Percentiles rank a stretch among this genome's conserved stretches.
Evolutionary conservation across 2,797 vertebrate species (phyloP).

Genomic region (Apodemus agrarius): DNA sequence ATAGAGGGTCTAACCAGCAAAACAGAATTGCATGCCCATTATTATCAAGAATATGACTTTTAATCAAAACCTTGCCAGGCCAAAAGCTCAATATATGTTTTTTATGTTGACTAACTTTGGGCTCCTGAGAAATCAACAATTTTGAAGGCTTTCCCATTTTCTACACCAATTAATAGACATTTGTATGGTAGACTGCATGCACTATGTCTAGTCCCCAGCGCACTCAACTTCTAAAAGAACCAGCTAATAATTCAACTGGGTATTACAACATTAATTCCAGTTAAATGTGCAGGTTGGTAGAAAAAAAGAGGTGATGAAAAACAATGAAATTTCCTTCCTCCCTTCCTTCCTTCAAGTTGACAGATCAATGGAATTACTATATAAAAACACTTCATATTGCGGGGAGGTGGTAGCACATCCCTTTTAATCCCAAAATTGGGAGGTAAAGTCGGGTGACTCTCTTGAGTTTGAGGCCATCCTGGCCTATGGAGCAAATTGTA

Average conservation of each 20-base stretch:
- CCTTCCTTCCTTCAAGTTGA: background rate
- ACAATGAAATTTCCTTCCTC: background rate
- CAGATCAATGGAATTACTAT: background rate
- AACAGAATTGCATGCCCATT: slow-evolving; percentile 57
- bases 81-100: background rate
- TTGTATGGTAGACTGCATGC: background rate
- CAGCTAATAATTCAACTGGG: slow-evolving; percentile 35
- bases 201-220: background rate
- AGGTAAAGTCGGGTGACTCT: background rate
- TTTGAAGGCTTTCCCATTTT: slow-evolving; percentile 25
- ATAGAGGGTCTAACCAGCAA: slow-evolving; percentile 93
- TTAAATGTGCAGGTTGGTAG: background rate
- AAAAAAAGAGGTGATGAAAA: background rate
- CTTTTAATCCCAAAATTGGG: background rate
- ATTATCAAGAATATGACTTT: background rate
- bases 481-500: background rate
- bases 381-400: background rate
- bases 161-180: slow-evolving; percentile 14
- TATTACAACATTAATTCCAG: background rate
- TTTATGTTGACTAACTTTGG: background rate
- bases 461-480: background rate
- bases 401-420: no score
- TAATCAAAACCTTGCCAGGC: slow-evolving; percentile 34
- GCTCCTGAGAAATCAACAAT: background rate
- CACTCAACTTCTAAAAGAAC: background rate